Conservation (phyloP, 2,113 vertebrate genomes). For the Polypterus bichir region DNA sequence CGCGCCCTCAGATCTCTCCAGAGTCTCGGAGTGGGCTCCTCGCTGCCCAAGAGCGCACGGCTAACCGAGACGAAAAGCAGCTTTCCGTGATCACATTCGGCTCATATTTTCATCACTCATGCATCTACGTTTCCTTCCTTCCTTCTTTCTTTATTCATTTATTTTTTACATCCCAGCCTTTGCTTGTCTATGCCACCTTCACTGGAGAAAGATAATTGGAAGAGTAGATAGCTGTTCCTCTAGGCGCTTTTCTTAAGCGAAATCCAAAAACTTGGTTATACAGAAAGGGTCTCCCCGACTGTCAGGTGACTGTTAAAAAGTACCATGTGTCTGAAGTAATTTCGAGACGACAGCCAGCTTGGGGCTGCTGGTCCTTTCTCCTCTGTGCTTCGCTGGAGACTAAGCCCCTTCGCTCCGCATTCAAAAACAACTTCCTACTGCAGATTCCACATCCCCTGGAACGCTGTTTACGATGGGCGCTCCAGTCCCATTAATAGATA, state of each 20-base stretch:
- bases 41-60: no score
- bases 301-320: no score
- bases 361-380: neutral
- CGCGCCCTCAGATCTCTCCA: no score
- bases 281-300: no score
- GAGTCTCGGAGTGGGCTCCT: no score
- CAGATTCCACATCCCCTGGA: slow-evolving; percentile 3
- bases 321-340: no score
- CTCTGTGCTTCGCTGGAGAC: neutral
- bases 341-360: no score
- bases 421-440: slow-evolving; percentile 4
- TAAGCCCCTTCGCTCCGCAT: neutral
- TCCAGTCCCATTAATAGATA: slow-evolving; percentile 11
- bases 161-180: no score
- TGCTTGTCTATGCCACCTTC: no score
- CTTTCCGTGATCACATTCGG: slow-evolving; percentile 25
- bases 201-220: slow-evolving; percentile 28
- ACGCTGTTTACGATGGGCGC: slow-evolving; percentile 1
- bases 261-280: no score
- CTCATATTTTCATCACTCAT: slow-evolving; percentile 20
- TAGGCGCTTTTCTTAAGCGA: neutral
- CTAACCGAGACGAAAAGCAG: neutral
- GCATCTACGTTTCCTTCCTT: slow-evolving; percentile 10
- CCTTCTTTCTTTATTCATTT: slow-evolving; percentile 9
- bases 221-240: slow-evolving; percentile 26